phyloP scores from a whole-genome alignment of 2,888 invertebrate species.

The Magallana nippona region DNA sequence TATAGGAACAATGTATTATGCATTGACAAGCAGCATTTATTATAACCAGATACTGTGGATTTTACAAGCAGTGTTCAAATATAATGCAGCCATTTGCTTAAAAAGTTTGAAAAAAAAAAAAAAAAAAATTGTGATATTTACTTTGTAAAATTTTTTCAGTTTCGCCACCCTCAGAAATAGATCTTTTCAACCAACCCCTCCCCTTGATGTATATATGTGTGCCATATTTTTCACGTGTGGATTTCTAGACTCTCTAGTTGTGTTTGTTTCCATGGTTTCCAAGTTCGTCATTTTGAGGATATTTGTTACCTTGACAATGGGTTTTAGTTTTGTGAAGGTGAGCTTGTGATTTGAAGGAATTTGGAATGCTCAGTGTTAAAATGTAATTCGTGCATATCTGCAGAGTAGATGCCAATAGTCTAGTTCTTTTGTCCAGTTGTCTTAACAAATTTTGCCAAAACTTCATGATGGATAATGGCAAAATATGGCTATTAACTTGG shows the following conservation, averaged over 20 bases:
- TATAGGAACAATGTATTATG: no score
- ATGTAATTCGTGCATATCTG: constrained; percentile 1
- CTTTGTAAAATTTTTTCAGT: constrained; percentile 29
- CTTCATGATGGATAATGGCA: neutral
- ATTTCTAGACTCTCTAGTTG: constrained; percentile 27
- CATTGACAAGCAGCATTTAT: neutral
- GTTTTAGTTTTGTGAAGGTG: constrained; percentile 26
- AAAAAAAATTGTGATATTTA: neutral
- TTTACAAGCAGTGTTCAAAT: neutral
- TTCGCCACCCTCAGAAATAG: constrained; percentile 27
- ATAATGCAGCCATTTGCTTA: neutral
- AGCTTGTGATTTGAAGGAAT: constrained; percentile 21
- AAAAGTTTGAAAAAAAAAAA: neutral
- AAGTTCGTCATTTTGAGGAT: constrained; percentile 28
- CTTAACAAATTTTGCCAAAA: neutral
- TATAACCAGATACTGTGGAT: neutral
- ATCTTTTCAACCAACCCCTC: constrained; percentile 7
- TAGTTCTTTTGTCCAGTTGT: neutral
- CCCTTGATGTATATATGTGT: constrained; percentile 33
- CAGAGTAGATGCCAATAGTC: neutral
- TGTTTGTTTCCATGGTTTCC: constrained; percentile 35
- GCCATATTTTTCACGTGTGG: constrained; percentile 29
- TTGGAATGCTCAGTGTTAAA: neutral
- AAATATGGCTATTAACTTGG: constrained; percentile 16
- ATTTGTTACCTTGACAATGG: constrained; percentile 35